Evolutionary conservation across 2,888 invertebrate genomes (phyloP).

Genomic region (Drosophila anceps): DNA sequence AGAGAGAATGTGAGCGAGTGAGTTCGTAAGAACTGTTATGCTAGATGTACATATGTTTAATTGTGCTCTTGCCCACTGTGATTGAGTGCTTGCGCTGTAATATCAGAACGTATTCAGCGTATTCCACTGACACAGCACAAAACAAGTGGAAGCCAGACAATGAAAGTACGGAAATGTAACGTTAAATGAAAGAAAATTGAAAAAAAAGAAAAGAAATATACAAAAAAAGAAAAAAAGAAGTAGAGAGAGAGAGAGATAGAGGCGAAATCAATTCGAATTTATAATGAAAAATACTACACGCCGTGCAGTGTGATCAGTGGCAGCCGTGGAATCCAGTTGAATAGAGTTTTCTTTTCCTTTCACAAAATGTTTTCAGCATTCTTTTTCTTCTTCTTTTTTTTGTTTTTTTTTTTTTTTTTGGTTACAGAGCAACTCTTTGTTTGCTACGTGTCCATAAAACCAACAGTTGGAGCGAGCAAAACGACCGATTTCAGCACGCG

Average conservation of each 20-base stretch:
- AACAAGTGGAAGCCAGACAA: slow-evolving; percentile 38
- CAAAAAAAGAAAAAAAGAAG: not conserved
- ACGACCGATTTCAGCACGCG: slow-evolving; percentile 49
- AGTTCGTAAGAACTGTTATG: not conserved
- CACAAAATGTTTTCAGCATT: slow-evolving; percentile 21
- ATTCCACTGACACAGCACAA: slow-evolving; percentile 33
- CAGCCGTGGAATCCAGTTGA: slow-evolving; percentile 29
- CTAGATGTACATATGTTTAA: not conserved
- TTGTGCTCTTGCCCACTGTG: slow-evolving; percentile 1
- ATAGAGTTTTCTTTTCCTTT: slow-evolving; percentile 42
- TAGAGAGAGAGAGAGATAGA: not conserved
- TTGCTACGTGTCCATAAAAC: slow-evolving; percentile 66
- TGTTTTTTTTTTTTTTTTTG: slow-evolving; percentile 6
- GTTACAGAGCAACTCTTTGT: slow-evolving; percentile 33
- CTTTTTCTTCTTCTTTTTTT: no score
- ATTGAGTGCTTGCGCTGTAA: slow-evolving; percentile 8
- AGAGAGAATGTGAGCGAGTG: not conserved
- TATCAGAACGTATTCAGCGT: slow-evolving; percentile 2
- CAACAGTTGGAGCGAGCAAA: slow-evolving; percentile 32
- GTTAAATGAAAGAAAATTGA: slow-evolving; percentile 43
- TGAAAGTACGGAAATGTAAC: slow-evolving; percentile 38
- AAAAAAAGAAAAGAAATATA: slow-evolving; percentile 14
- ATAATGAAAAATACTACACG: slow-evolving; percentile 48
- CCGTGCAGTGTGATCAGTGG: slow-evolving; percentile 21
- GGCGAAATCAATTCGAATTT: slow-evolving; percentile 50